These are phyloP conservation scores for Cantharis flavilabris DNA, from an alignment of 2,888 invertebrate species.

Conservation along the genomic window DNA sequence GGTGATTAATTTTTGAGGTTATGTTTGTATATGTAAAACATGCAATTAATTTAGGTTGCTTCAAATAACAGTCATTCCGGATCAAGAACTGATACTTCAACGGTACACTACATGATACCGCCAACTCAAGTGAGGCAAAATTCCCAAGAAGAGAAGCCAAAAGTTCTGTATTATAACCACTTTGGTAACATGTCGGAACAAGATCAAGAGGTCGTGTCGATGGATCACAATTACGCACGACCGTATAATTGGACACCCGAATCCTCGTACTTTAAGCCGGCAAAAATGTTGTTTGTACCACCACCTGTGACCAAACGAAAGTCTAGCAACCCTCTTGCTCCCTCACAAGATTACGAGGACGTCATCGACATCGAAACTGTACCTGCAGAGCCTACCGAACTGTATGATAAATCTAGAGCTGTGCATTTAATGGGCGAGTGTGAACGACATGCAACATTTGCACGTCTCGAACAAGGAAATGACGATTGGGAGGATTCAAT, in stretches of 20 bases:
- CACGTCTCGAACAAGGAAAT: constrained; percentile 60
- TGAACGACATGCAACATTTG: constrained; percentile 66
- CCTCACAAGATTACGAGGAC: constrained; percentile 44
- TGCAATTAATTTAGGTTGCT: neutral
- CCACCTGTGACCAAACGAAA: constrained; percentile 39
- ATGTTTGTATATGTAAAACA: neutral
- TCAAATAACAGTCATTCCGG: neutral
- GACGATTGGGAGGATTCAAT: constrained; percentile 76
- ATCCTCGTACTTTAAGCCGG: constrained; percentile 64
- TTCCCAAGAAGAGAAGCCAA: neutral
- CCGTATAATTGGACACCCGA: constrained; percentile 72
- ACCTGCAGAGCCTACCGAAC: constrained; percentile 54
- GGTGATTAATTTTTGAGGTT: neutral
- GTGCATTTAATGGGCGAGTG: constrained; percentile 73
- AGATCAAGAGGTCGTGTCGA: constrained; percentile 50
- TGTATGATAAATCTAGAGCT: constrained; percentile 65
- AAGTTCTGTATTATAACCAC: constrained; percentile 9
- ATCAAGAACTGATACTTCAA: neutral
- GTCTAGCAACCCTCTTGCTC: constrained; percentile 37
- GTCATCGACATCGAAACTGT: constrained; percentile 59
- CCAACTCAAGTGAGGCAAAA: neutral
- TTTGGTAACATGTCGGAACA: constrained; percentile 12
- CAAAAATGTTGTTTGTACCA: constrained; percentile 59
- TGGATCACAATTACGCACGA: constrained; percentile 76
- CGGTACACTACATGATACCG: neutral